A percentile compares a stretch with the other conserved stretches of the same genome.
Evolutionary conservation across 92 coral and sea anemone species (phyloP).

Genomic region (Epizoanthus stellaris): DNA sequence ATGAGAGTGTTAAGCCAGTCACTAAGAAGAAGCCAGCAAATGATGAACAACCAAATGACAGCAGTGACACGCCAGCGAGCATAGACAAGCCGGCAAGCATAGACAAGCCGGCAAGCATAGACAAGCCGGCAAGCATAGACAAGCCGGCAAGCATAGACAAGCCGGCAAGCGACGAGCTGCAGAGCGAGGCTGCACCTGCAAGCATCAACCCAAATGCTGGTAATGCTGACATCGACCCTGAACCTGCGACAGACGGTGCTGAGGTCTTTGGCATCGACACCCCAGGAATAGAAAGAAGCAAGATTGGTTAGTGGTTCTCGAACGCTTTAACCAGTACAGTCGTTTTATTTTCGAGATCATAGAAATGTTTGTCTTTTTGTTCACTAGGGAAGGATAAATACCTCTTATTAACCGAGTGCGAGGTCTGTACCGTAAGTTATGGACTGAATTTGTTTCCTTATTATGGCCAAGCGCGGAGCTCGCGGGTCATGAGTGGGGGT

Average conservation of each 20-base stretch:
- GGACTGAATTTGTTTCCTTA: too few relatives aligned
- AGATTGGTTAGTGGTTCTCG: slow-evolving; percentile 16
- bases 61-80: neutral
- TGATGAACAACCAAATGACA: neutral
- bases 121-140: neutral
- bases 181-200: neutral
- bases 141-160: neutral
- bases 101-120: neutral
- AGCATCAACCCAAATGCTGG: neutral
- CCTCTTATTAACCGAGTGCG: too few relatives aligned
- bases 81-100: neutral
- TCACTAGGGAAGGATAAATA: too few relatives aligned
- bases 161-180: neutral
- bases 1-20: neutral
- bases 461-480: too few relatives aligned
- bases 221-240: slow-evolving; percentile 21
- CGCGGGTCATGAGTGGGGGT: too few relatives aligned
- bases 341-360: too few relatives aligned
- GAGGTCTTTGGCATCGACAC: slow-evolving; percentile 40
- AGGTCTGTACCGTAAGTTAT: too few relatives aligned
- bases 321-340: too few relatives aligned
- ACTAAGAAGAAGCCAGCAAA: neutral
- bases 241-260: slow-evolving; percentile 29
- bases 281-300: slow-evolving; percentile 34
- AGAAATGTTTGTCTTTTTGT: too few relatives aligned